A percentile compares a stretch with the other conserved stretches of the same genome.
phyloP scores from a whole-genome alignment of 2,113 vertebrate genomes.

The Ginglymostoma cirratum region DNA sequence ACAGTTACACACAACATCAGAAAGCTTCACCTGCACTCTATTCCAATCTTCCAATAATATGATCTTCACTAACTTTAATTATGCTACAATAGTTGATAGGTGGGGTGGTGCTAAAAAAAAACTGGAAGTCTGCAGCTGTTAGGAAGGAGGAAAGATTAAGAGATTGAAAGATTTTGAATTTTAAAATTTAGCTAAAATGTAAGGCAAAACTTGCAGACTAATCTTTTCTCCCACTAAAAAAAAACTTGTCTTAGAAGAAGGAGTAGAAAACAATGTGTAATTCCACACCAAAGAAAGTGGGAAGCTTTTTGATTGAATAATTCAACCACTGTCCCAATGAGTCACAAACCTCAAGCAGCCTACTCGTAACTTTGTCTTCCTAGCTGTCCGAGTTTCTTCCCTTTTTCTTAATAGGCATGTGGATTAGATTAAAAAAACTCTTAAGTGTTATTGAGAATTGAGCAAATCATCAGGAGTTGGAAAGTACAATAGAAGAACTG shows the following conservation, averaged over 20 bases:
- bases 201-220: too few relatives aligned
- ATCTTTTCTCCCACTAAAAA: not conserved
- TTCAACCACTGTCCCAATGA: not conserved
- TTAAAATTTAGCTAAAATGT: too few relatives aligned
- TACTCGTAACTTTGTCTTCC: not conserved
- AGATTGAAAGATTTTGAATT: not conserved
- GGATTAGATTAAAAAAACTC: not conserved
- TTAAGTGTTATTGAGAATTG: not conserved
- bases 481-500: not conserved
- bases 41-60: not conserved
- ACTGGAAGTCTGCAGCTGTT: not conserved
- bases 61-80: not conserved
- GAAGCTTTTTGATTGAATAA: not conserved
- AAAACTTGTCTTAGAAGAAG: not conserved
- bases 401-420: not conserved
- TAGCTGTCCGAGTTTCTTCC: not conserved
- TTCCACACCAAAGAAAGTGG: not conserved
- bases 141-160: not conserved
- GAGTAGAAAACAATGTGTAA: not conserved
- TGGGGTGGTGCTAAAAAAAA: not conserved
- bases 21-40: not conserved
- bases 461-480: not conserved
- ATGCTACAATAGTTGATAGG: not conserved
- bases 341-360: conserved; percentile 25
- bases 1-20: not conserved